Base-by-base conservation (phyloP, 2,888 invertebrate species). In the Mimas tiliae region DNA sequence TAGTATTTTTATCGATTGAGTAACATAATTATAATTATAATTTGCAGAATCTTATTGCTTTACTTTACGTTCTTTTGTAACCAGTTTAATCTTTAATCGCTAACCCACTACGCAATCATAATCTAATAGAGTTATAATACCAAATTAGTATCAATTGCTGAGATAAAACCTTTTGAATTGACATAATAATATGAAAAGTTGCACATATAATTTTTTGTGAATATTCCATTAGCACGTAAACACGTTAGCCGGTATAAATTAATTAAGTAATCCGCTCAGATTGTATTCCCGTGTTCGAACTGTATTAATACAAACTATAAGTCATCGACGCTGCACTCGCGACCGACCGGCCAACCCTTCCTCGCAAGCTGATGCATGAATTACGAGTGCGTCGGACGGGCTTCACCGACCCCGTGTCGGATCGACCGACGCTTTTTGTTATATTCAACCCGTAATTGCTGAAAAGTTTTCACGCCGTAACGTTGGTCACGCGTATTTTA, bases 401-500 rank as follows among this genome's bases (percentile, higher is more conserved):
- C 66, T 68, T 73, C 69, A 68, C 69, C 72, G 73, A 71, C 72
- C 75, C 72, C 73, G 67, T 65, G 70, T 85, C 87, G 80, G 83
- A 87, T 86, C 85, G 85, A 82, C 87, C 88, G 82, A 82, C 82
- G 88, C 88, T 91, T 93, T 93, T 93, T 90, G 92, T 91, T 90
- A 92, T 87, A 91, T 90, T 87, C 90, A 88, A 90, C 86, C 90
- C 89, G 85, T 92, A 93, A 93, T 93, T 92, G 90, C 91, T 93
- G 93, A 93, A 93, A 93, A 92, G 90, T 92, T 93, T 92, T 93
- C 93, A 90, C 92, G 90, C 90, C 88, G 87, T 83, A 84, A 85
- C 86, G 83, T 83, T 86, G 90, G 91, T 91, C 93, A 91, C 90
- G 91, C 93, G 90, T 92, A 91, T 93, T 93, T 93, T 93, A 93